Conservation (phyloP, 2,888 invertebrate genomes). For the Orthosia cruda region DNA sequence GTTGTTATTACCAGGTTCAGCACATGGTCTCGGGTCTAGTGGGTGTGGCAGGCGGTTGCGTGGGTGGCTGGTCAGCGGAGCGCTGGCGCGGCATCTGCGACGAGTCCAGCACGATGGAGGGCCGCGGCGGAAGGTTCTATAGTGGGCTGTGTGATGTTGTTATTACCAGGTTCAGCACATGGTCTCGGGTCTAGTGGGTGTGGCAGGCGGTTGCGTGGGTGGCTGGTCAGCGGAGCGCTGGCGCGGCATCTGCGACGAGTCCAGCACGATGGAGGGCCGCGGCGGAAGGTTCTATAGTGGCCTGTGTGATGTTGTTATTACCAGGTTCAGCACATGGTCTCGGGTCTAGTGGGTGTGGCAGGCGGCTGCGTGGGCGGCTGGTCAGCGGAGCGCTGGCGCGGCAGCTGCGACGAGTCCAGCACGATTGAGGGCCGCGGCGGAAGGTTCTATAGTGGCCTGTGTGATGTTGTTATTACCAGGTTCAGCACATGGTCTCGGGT, state of each 20-base stretch:
- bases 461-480: slow-evolving; percentile 9
- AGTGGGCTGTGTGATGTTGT: too few species aligned
- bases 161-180: slow-evolving; percentile 82
- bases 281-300: slow-evolving; percentile 89
- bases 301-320: too few species aligned
- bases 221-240: slow-evolving; percentile 88
- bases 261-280: slow-evolving; percentile 89
- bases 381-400: slow-evolving; percentile 89
- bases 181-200: slow-evolving; percentile 85
- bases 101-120: slow-evolving; percentile 90
- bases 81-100: slow-evolving; percentile 89
- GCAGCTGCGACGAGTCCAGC: slow-evolving; percentile 89
- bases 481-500: slow-evolving; percentile 89
- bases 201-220: slow-evolving; percentile 78
- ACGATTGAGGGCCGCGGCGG: slow-evolving; percentile 90
- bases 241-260: slow-evolving; percentile 89
- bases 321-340: slow-evolving; percentile 86
- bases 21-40: slow-evolving; percentile 89
- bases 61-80: slow-evolving; percentile 83
- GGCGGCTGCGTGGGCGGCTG: slow-evolving; percentile 81
- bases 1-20: slow-evolving; percentile 68
- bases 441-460: too few species aligned
- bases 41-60: slow-evolving; percentile 81
- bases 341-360: slow-evolving; percentile 80
- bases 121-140: slow-evolving; percentile 89